These are phyloP conservation scores for Bombyx huttoni DNA, from an alignment of 2,888 invertebrate genomes.

Conservation along the genomic window DNA sequence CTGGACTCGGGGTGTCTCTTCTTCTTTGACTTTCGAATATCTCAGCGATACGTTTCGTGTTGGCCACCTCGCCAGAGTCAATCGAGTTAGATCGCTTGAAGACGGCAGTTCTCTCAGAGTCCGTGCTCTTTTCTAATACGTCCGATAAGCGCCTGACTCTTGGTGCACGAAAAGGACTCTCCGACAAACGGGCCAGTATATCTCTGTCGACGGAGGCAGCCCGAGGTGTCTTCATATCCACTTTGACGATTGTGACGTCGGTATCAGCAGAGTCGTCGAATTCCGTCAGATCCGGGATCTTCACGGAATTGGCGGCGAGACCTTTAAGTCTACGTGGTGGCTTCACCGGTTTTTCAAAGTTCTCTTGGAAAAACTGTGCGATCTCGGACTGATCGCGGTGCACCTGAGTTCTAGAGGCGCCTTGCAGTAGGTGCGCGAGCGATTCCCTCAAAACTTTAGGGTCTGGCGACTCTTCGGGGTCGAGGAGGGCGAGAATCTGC, in stretches of 20 bases:
- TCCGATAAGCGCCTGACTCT: constrained; percentile 11
- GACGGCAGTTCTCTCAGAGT: constrained; percentile 30
- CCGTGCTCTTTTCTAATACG: constrained; percentile 16
- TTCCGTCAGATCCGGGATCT: constrained; percentile 25
- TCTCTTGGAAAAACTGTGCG: constrained; percentile 31
- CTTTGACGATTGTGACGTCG: constrained; percentile 32
- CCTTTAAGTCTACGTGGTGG: constrained; percentile 45
- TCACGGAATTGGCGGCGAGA: constrained; percentile 31
- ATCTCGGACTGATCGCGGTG: constrained; percentile 24
- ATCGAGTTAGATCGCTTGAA: constrained; percentile 40
- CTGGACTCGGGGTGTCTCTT: constrained; percentile 38
- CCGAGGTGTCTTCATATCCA: constrained; percentile 16
- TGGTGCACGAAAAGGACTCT: constrained; percentile 8
- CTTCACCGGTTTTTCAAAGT: constrained; percentile 24
- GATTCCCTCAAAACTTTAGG: constrained; percentile 36
- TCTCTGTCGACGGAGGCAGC: constrained; percentile 16
- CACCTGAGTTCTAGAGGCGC: constrained; percentile 27
- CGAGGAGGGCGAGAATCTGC: constrained; percentile 46
- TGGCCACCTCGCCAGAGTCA: constrained; percentile 31
- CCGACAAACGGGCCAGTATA: constrained; percentile 18
- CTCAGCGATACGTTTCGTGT: constrained; percentile 43
- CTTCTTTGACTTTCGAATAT: constrained; percentile 42
- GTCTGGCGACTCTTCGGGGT: constrained; percentile 49
- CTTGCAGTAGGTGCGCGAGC: constrained; percentile 39
- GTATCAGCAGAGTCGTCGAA: constrained; percentile 43